phyloP scores from a whole-genome alignment of 2,888 invertebrate species.

The Cosmia pyralina region DNA sequence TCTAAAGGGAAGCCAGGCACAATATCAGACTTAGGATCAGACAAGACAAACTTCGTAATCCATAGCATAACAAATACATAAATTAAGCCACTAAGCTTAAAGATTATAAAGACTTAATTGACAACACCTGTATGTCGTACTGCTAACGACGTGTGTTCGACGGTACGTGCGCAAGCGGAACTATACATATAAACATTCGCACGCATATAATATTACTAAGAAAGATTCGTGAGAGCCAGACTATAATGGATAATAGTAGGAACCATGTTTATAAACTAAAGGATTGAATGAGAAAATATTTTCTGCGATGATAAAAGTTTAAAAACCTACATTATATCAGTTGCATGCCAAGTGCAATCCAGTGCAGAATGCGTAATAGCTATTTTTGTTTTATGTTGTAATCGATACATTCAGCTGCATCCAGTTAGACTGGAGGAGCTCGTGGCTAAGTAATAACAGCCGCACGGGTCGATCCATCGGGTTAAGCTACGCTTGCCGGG shows the following conservation, averaged over 20 bases:
- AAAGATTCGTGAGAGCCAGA: neutral
- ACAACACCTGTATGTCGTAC: neutral
- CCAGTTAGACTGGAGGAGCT: too few relatives aligned
- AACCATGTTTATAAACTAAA: constrained; percentile 21
- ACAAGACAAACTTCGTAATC: constrained; percentile 18
- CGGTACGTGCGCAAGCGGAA: neutral
- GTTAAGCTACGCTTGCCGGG: too few relatives aligned
- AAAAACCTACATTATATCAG: neutral
- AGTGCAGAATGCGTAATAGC: neutral
- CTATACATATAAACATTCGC: neutral
- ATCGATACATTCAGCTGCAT: neutral
- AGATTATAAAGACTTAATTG: neutral
- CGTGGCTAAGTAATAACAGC: too few relatives aligned
- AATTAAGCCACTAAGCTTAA: neutral
- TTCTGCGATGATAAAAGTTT: neutral
- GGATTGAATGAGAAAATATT: neutral
- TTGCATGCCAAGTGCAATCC: neutral
- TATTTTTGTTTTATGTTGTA: neutral
- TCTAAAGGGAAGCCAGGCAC: neutral
- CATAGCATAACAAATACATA: neutral
- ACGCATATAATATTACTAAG: neutral
- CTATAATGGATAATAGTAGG: neutral
- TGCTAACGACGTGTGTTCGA: neutral
- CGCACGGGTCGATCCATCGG: too few relatives aligned
- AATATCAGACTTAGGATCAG: neutral